These are phyloP conservation scores for Anarhynchus alexandrinus DNA, from an alignment of 2,113 vertebrate species.

Conservation along the genomic window DNA sequence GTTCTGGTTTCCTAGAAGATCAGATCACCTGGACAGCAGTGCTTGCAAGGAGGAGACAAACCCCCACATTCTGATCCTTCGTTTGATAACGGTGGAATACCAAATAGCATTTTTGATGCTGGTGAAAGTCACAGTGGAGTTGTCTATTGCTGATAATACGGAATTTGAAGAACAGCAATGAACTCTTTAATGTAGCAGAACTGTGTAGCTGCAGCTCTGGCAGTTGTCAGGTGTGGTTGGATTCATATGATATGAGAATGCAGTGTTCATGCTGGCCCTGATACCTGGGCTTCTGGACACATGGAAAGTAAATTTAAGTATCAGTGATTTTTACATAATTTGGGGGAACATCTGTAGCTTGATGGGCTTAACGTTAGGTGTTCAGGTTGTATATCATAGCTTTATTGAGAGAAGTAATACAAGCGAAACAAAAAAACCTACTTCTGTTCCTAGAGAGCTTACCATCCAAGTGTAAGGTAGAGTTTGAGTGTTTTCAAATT, in stretches of 20 bases:
- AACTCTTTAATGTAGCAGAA: background rate
- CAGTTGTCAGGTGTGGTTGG: background rate
- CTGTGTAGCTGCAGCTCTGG: background rate
- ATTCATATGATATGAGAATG: accelerated
- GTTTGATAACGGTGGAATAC: accelerated
- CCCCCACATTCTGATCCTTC: background rate
- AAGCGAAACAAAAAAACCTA: background rate
- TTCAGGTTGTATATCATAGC: background rate
- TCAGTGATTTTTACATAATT: background rate
- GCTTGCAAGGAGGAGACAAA: background rate
- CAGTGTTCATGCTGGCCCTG: background rate
- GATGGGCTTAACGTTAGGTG: background rate
- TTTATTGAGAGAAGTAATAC: background rate
- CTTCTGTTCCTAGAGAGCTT: background rate
- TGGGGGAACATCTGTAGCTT: background rate
- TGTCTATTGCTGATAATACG: background rate
- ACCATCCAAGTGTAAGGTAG: background rate
- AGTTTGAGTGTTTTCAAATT: background rate
- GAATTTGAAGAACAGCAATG: background rate
- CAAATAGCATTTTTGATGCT: background rate
- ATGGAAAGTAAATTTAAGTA: background rate
- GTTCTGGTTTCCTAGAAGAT: background rate
- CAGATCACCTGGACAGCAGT: background rate
- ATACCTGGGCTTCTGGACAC: background rate
- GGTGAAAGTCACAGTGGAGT: background rate